phyloP scores from a whole-genome alignment of 1,140 invertebrate species.

The Batillaria attramentaria region DNA sequence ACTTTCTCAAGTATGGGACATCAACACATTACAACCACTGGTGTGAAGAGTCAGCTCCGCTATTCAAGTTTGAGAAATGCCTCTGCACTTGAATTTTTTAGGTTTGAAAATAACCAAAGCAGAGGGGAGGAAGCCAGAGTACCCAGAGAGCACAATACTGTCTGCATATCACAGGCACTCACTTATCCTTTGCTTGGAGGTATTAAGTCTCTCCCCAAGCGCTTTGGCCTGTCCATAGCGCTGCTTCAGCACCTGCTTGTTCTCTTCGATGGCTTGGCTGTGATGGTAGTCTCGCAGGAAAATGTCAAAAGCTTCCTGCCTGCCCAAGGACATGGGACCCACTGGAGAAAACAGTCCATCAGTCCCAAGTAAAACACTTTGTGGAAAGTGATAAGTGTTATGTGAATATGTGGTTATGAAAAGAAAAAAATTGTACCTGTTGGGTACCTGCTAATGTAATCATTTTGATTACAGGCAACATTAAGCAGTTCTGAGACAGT shows the following conservation, averaged over 20 bases:
- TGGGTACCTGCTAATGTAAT: no score
- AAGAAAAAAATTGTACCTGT: no score
- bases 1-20: no score
- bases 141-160: neutral
- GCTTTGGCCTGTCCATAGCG: constrained; percentile 68
- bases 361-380: constrained; percentile 8
- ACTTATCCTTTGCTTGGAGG: constrained; percentile 67
- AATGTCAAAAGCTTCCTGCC: constrained; percentile 72
- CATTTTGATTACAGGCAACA: no score
- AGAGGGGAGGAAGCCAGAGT: neutral
- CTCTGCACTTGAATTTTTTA: no score
- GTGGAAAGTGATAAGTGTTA: constrained; percentile 1
- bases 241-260: constrained; percentile 66
- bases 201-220: constrained; percentile 68
- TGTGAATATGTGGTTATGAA: neutral
- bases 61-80: no score
- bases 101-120: neutral
- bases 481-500: no score
- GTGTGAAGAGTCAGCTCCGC: no score
- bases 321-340: constrained; percentile 69
- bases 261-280: constrained; percentile 65
- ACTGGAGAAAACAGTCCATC: no score
- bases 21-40: no score
- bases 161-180: constrained; percentile 41
- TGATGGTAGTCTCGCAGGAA: constrained; percentile 68